Evolutionary conservation across 2,888 invertebrate genomes (phyloP).

Genomic region (Hipparchia semele): DNA sequence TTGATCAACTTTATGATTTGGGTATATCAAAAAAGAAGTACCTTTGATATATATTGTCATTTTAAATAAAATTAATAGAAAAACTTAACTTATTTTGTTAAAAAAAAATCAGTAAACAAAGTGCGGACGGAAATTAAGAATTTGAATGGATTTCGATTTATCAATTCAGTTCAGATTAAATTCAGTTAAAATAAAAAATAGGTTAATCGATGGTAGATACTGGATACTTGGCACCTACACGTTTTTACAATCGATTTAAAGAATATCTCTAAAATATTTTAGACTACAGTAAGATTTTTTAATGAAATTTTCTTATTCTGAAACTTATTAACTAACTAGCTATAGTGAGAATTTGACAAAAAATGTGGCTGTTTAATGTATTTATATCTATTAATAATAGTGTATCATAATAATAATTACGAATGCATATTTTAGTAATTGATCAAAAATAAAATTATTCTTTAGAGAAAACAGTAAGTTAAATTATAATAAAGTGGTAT

Average conservation of each 20-base stretch:
- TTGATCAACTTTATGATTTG: too few relatives aligned
- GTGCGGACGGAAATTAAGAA: too few relatives aligned
- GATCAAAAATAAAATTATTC: slow-evolving; percentile 20
- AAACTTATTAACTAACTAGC: slow-evolving; percentile 15
- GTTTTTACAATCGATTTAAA: background rate
- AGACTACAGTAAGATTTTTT: slow-evolving; percentile 21
- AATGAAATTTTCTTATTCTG: slow-evolving; percentile 9
- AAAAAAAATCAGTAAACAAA: too few relatives aligned
- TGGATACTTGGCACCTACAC: background rate
- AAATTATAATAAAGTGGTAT: slow-evolving; percentile 10
- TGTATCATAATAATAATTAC: slow-evolving; percentile 13
- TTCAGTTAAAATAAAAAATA: background rate
- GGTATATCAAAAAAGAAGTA: too few relatives aligned
- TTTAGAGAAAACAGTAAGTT: slow-evolving; percentile 10
- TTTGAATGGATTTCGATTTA: too few relatives aligned
- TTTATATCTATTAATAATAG: slow-evolving; percentile 13
- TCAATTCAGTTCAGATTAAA: too few relatives aligned
- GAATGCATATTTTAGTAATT: slow-evolving; percentile 22
- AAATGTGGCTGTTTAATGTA: slow-evolving; percentile 23
- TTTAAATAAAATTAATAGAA: too few relatives aligned
- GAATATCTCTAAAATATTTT: slow-evolving; percentile 3
- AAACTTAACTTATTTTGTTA: too few relatives aligned
- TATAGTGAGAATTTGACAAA: slow-evolving; percentile 10
- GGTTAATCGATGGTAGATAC: slow-evolving; percentile 5
- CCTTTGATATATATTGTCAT: too few relatives aligned